A percentile compares a stretch with the other conserved stretches of the same genome.
phyloP scores from a whole-genome alignment of 2,888 invertebrate genomes.

The Teleogryllus oceanicus region DNA sequence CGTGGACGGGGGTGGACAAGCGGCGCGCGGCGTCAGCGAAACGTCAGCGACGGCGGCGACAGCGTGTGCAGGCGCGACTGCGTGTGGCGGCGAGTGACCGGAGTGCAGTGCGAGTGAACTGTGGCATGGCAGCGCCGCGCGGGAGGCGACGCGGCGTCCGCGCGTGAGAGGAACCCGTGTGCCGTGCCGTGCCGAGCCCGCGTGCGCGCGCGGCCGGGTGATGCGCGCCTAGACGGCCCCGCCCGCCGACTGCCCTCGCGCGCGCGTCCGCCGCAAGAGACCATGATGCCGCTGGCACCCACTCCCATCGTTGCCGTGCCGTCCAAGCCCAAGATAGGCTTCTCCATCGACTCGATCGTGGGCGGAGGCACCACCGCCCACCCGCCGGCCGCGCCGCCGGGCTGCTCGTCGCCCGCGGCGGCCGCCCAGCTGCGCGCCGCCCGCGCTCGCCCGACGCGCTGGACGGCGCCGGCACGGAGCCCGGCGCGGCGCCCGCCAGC shows the following conservation, averaged over 20 bases:
- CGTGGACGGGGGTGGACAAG: not conserved
- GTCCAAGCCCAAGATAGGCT: constrained; percentile 89
- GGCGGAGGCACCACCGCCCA: constrained; percentile 54
- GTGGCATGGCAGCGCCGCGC: not conserved
- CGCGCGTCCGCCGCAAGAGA: constrained; percentile 41
- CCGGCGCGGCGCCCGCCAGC: constrained; percentile 22
- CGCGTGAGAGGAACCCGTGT: not conserved
- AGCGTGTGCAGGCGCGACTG: not conserved
- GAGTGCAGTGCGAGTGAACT: not conserved
- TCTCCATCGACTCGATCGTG: constrained; percentile 91
- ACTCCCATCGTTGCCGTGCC: constrained; percentile 88
- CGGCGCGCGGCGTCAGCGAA: not conserved
- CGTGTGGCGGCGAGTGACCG: not conserved
- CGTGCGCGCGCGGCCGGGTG: no score
- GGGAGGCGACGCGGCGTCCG: not conserved
- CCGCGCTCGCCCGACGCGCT: constrained; percentile 36
- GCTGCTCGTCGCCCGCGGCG: constrained; percentile 36
- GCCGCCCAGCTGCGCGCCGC: constrained; percentile 40
- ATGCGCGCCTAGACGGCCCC: not conserved
- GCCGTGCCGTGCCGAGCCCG: not conserved
- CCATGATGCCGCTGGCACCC: constrained; percentile 94
- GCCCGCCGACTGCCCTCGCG: not conserved
- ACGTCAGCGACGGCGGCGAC: not conserved
- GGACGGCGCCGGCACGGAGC: constrained; percentile 34
- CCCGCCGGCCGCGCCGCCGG: constrained; percentile 36